Evolutionary conservation across 2,888 invertebrate species (phyloP).

Genomic region (Limenitis camilla): DNA sequence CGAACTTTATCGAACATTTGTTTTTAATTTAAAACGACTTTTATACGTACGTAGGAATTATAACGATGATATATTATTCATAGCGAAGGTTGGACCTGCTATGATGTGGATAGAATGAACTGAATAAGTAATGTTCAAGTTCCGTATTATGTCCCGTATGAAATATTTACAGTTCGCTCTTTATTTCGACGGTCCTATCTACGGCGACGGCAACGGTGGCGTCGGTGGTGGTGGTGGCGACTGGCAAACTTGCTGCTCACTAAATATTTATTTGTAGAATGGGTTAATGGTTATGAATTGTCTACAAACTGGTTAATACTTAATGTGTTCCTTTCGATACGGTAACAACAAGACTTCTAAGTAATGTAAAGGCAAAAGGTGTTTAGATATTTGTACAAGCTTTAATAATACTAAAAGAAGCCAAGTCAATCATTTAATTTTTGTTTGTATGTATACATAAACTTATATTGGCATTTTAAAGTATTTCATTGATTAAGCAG

Average conservation of each 20-base stretch:
- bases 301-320: neutral
- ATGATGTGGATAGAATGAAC: constrained; percentile 33
- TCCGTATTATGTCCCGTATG: constrained; percentile 32
- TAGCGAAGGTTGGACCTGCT: constrained; percentile 32
- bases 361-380: no score
- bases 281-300: neutral
- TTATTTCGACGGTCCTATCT: constrained; percentile 27
- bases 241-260: constrained; percentile 19
- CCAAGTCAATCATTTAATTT: no score
- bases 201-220: no score
- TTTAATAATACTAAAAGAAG: no score
- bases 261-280: constrained; percentile 8
- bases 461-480: no score
- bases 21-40: constrained; percentile 52
- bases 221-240: no score
- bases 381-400: no score
- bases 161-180: constrained; percentile 30
- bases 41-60: constrained; percentile 37
- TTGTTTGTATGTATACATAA: no score
- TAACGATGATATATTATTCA: constrained; percentile 41
- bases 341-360: no score
- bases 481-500: no score
- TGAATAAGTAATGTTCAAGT: constrained; percentile 39
- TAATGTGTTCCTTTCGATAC: no score
- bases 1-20: constrained; percentile 53